Base-by-base conservation (phyloP, 2,113 vertebrate species). In the Caracal caracal region DNA sequence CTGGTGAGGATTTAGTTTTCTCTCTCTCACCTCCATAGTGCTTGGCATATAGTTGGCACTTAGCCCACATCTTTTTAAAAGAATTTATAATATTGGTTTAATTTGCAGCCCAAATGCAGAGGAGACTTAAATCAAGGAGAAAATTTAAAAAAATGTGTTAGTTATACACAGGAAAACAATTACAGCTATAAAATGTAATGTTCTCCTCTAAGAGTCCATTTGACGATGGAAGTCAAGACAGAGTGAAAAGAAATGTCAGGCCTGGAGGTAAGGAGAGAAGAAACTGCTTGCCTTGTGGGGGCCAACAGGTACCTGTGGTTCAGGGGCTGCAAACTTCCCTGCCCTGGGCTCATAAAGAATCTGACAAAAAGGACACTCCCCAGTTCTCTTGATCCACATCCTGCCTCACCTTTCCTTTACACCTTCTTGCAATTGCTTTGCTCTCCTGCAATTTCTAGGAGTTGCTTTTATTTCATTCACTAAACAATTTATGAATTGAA, bases 401-500 rank as follows among this genome's bases (percentile, higher is more conserved):
- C 61, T 0, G 0, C 0, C 1, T 81, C 59, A 71, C 37, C 51
- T 40, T 88, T 35, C 91, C 43, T 33, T 33, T 2, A 6, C 78
- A 43, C 89, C 90, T 92, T 97, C 88, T 71, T 80, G 85, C 80
- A 87, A 75, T 35, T 80, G 93, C 95, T 97, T 35, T 80, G 93
- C 95, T 97, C 95, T 94, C 95, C 37, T 73, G 15, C 86, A 35
- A 0, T 17, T 40, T 96, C 97, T 63, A 63, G 47, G 70, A 66
- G 76, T 83, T 40, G 89, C 94, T 98, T 98, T 97, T 56, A 71
- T 95, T 98, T 98, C 88, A 59, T 98, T 98, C 98, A 96, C 98
- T 94, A 90, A 97, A 97, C 96, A 85, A 96, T 97, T 98, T 98
- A 97, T 95, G 97, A 98, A 97, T 97, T 95, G 97, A 98, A 98